Evolutionary conservation across 2,888 invertebrate species (phyloP), one percentile per base, ranked within the genome.

Genomic region (Schrankia costaestrigalis): DNA sequence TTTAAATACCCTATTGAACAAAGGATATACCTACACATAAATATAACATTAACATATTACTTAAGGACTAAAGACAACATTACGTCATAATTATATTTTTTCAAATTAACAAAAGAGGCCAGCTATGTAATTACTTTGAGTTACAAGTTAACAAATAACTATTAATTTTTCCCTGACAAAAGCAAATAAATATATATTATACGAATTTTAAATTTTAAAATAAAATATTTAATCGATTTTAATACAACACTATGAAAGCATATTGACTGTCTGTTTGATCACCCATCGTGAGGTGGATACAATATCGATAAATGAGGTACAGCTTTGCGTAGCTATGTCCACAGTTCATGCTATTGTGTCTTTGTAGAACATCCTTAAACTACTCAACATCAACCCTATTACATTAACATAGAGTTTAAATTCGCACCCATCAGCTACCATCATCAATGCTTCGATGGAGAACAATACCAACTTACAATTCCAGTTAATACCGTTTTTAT

Each of bases 251-350:
- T 45, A 41, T 31, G 26, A 15, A 22, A 42, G 24, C 35, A 31
- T 28, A 45, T 24, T 37, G 35, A 29, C 27, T 23, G 31, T 32
- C 38, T 12, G 11, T 28, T 35, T 44, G 54, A 63, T 65, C 57
- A 51, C 41, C 53, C 51, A 56, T 50, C 38, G 35, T 42, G 45
- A 53, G 49, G 43, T 58, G 52, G 60, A 48, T 55, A 71, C 63
- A 67, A 68, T 69, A 71, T 68, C 62, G 57, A 63, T 71, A 76
- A 74, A 74, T 70, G 69, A 71, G 65, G 65, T 60, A 58, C 62
- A 58, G 65, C 62, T 63, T 68, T 71, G 67, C 69, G 54, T 63
- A 35, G 59, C 59, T 68, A 65, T 68, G 64, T 63, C 57, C 62
- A 61, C 56, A 57, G 49, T 56, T 43, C 46, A 48, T 46, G 41